Conservation (phyloP, 2,888 invertebrate species). For the Clitarchus hookeri region DNA sequence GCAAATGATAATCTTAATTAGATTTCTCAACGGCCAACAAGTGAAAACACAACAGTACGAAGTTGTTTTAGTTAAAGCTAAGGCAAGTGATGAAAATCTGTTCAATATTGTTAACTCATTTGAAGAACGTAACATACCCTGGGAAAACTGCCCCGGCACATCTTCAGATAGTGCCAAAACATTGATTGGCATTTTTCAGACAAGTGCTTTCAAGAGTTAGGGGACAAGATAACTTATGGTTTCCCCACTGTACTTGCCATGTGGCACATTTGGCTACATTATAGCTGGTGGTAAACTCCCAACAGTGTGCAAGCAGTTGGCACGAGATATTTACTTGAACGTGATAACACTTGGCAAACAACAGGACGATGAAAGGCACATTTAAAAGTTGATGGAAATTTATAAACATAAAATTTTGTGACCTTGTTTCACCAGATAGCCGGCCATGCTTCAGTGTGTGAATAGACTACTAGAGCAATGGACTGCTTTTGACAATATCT, state of each 20-base stretch:
- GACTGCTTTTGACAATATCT: slow-evolving; percentile 23
- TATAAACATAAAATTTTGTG: neutral
- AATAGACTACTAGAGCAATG: slow-evolving; percentile 22
- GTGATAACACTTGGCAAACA: too few species aligned
- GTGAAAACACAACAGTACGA: neutral
- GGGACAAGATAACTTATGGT: neutral
- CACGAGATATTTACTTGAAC: too few species aligned
- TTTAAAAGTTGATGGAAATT: neutral
- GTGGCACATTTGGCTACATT: too few species aligned
- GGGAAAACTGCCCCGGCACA: too few species aligned
- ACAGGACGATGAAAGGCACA: slow-evolving; percentile 2
- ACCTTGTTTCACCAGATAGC: slow-evolving; percentile 22
- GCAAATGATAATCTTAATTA: neutral
- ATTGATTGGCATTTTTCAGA: neutral
- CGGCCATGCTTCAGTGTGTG: slow-evolving; percentile 30
- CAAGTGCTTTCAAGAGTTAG: neutral
- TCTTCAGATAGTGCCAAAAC: too few species aligned
- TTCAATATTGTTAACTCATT: neutral
- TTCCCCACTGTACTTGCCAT: too few species aligned
- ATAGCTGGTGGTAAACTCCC: too few species aligned
- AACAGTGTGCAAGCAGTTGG: too few species aligned
- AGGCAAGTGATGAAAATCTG: neutral
- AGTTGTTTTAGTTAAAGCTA: neutral
- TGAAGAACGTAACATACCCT: too few species aligned
- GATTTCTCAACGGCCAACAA: neutral